Percentiles rank a stretch among this genome's conserved stretches.
These are phyloP conservation scores for Zelostemma sp. DNA, from an alignment of 1,140 invertebrate species.

Conservation along the genomic window DNA sequence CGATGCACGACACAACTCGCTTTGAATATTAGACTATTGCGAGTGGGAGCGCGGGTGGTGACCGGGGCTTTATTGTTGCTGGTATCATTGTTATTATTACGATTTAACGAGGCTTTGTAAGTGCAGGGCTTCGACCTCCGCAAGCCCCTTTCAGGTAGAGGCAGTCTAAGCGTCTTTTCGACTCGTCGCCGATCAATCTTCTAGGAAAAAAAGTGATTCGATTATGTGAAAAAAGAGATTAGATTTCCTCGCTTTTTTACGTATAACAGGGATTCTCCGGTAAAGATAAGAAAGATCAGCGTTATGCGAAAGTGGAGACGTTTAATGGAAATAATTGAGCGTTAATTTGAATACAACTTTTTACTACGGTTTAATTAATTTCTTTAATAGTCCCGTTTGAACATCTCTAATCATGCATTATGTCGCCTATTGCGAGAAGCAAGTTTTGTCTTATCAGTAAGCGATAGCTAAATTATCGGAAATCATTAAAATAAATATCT, in stretches of 20 bases:
- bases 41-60: constrained; percentile 34
- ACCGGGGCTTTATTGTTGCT: constrained; percentile 35
- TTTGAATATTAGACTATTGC: constrained; percentile 25
- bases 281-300: background rate
- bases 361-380: too few species aligned
- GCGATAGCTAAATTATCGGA: too few species aligned
- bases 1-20: constrained; percentile 39
- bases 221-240: background rate
- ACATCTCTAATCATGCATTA: too few species aligned
- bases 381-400: too few species aligned
- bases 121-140: constrained; percentile 24
- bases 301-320: background rate
- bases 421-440: too few species aligned
- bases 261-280: background rate
- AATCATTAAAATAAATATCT: too few species aligned
- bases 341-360: too few species aligned
- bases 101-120: constrained; percentile 48
- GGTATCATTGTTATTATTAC: constrained; percentile 46
- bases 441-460: too few species aligned
- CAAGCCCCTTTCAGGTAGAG: background rate
- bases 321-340: background rate
- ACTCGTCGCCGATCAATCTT: background rate
- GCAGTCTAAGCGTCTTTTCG: background rate
- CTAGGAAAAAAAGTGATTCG: background rate
- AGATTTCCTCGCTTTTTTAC: background rate